Base-by-base conservation (phyloP, 1,140 invertebrate species). In the Acyrthosiphon pisum region DNA sequence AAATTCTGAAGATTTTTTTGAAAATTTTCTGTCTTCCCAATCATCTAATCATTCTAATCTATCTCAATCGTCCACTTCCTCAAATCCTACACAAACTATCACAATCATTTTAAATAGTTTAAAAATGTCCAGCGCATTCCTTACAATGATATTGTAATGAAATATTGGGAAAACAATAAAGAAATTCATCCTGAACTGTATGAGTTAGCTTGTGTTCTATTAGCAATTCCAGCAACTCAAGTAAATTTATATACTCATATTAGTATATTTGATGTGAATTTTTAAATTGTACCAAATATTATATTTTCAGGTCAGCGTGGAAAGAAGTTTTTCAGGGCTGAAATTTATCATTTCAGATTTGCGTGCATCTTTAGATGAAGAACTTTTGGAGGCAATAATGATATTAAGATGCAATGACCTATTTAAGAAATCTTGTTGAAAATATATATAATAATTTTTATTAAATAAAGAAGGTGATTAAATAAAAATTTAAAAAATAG, bases 151-250 rank as follows among this genome's bases (percentile, higher is more conserved):
- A 35, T 1, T 37, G 11, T 81, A 14, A 14, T 81, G 14, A 81
- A 81, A 14, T 81, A 81, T 81, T 81, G n/a, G 11, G n/a, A 81
- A 81, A 81, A 35, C 30, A 8, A 81, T 14, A 81, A 81, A 81
- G n/a, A 11, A n/a, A 81, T 18, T 81, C 68, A 81, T 81, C 68
- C 30, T 35, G 68, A 81, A 81, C n/a, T 81, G 14, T 81, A 35
- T 35, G n/a, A 81, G n/a, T 35, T 35, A 18, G 68, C n/a, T 18
- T 81, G 68, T 81, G n/a, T 81, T 81, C 30, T 81, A 14, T 35
- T 81, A n/a, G 68, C 68, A 81, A n/a, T 81, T n/a, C 68, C 68
- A n/a, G 68, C 68, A 81, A 81, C 68, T 81, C 68, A 81, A 35
- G 68, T 81, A 53, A 53, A 53, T 53, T 53, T 53, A 22, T 53